Conservation (phyloP, 2,888 invertebrate genomes). For the Pristionchus entomophagus region DNA sequence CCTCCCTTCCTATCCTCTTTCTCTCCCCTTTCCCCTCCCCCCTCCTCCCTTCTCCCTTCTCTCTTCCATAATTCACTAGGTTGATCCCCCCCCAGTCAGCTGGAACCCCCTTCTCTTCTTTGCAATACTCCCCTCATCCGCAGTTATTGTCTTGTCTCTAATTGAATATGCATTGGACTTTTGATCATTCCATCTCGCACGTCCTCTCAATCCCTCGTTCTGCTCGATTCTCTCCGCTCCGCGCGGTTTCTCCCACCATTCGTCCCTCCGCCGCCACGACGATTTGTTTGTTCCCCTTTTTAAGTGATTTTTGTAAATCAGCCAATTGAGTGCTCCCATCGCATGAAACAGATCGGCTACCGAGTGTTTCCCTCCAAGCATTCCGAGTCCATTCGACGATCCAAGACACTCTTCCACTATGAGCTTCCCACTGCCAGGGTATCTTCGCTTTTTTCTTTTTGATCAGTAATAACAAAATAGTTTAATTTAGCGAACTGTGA, state of each 20-base stretch:
- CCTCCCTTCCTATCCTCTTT: not conserved
- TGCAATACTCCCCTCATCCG: not conserved
- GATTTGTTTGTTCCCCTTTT: not conserved
- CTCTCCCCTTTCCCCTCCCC: slow-evolving; percentile 15
- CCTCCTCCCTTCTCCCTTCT: no score
- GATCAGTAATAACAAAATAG: not conserved
- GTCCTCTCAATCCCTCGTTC: not conserved
- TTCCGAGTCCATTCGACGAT: slow-evolving; percentile 23
- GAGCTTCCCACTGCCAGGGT: not conserved
- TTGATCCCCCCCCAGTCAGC: slow-evolving; percentile 5
- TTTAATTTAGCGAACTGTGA: not conserved
- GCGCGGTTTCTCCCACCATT: not conserved
- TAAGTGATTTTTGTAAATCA: not conserved
- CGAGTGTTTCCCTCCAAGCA: slow-evolving; percentile 25
- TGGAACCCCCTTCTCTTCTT: not conserved
- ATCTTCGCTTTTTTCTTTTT: not conserved
- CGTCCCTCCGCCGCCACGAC: no score
- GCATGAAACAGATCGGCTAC: not conserved
- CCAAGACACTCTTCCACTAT: slow-evolving; percentile 34
- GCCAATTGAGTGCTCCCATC: not conserved
- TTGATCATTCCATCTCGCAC: not conserved
- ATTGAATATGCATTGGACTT: not conserved
- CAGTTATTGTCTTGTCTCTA: no score
- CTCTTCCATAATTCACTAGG: slow-evolving; percentile 7
- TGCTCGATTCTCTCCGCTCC: not conserved